Conservation (phyloP, 2,888 invertebrate genomes). For the Drosophila eohydei region DNA sequence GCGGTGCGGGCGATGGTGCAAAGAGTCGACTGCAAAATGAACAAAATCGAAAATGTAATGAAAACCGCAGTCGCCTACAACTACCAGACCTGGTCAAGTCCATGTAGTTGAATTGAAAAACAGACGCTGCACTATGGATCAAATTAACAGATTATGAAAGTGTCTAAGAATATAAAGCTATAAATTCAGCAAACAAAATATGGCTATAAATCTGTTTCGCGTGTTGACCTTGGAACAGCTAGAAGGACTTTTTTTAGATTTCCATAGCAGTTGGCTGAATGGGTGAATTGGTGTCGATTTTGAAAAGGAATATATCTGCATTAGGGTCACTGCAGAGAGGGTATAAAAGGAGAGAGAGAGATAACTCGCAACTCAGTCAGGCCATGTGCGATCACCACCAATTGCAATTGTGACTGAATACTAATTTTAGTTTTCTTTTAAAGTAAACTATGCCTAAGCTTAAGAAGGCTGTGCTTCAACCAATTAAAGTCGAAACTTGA, state of each 20-base stretch:
- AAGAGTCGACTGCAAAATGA: conserved; percentile 60
- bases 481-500: no score
- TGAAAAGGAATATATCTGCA: no score
- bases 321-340: not conserved
- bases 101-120: conserved; percentile 51
- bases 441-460: no score
- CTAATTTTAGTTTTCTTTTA: no score
- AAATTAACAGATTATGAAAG: not conserved
- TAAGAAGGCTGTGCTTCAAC: no score
- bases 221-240: not conserved
- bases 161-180: not conserved
- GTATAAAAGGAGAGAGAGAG: not conserved
- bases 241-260: not conserved
- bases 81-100: conserved; percentile 52
- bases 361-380: no score
- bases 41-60: conserved; percentile 77
- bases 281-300: not conserved
- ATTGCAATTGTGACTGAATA: no score
- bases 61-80: conserved; percentile 73
- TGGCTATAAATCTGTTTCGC: not conserved
- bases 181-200: not conserved
- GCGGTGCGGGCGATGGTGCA: not conserved
- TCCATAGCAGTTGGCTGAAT: not conserved
- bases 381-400: no score
- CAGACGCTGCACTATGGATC: conserved; percentile 55